Percentiles rank a stretch among this genome's conserved stretches.
Evolutionary conservation across 2,113 vertebrate species (phyloP).

Genomic region (Recurvirostra avosetta): DNA sequence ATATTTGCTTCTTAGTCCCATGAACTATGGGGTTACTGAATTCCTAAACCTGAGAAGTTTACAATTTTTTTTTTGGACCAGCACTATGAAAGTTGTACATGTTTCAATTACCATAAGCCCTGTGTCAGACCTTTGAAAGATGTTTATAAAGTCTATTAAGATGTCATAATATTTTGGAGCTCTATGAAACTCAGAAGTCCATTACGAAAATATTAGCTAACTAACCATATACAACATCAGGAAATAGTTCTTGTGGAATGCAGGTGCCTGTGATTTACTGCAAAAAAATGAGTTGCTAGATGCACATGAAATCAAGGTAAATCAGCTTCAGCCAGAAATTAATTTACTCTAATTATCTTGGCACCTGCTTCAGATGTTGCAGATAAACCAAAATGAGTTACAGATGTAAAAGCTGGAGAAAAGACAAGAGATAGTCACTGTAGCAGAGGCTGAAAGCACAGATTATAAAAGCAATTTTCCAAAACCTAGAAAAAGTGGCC

Average conservation of each 20-base stretch:
- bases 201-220: not conserved
- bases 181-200: not conserved
- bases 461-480: not conserved
- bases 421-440: not conserved
- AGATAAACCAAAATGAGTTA: not conserved
- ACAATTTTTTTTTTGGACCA: not conserved
- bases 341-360: slow-evolving; percentile 1
- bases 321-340: not conserved
- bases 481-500: not conserved
- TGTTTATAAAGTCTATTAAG: not conserved
- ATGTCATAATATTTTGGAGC: not conserved
- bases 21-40: not conserved
- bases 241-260: not conserved
- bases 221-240: not conserved
- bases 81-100: not conserved
- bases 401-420: not conserved
- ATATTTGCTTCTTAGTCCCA: not conserved
- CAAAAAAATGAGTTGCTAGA: not conserved
- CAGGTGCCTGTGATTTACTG: not conserved
- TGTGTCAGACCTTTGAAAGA: not conserved
- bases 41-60: not conserved
- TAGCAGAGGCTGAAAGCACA: not conserved
- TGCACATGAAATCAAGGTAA: not conserved
- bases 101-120: not conserved
- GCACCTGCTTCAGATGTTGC: not conserved